These are phyloP conservation scores for Struthidea cinerea DNA, from an alignment of 2,113 vertebrate genomes.

Conservation along the genomic window DNA sequence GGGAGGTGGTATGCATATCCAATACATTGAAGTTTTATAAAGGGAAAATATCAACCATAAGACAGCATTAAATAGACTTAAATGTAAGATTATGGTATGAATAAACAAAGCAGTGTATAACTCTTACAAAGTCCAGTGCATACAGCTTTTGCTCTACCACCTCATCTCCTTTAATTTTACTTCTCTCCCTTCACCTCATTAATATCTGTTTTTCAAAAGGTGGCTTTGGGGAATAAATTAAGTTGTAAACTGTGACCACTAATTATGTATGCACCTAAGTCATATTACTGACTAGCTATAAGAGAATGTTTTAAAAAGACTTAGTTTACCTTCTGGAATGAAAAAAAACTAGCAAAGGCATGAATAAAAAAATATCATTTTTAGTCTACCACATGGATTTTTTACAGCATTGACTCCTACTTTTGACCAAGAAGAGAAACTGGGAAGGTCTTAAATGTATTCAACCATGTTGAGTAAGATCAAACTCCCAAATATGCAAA, in stretches of 20 bases:
- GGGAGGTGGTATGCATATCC: neutral
- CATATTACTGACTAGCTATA: neutral
- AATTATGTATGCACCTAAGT: neutral
- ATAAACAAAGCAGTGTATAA: neutral
- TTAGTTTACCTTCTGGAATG: neutral
- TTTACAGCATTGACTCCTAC: neutral
- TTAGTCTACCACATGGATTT: neutral
- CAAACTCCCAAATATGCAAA: neutral
- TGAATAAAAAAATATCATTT: neutral
- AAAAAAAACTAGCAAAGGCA: neutral
- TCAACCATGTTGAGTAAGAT: neutral
- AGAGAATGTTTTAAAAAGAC: neutral
- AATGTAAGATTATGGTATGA: neutral
- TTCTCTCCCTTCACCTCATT: neutral
- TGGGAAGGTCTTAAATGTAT: neutral
- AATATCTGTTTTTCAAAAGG: neutral
- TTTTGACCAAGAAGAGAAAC: neutral
- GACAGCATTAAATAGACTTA: neutral
- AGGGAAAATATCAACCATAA: neutral
- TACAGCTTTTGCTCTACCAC: neutral
- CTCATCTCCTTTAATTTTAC: neutral
- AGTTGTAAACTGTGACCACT: neutral
- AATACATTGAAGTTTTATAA: neutral
- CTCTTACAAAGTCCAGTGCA: neutral
- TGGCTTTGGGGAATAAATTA: neutral